Evolutionary conservation across 1,140 invertebrate species (phyloP), one percentile per base, ranked within the genome.

Genomic region (Drosophila pseudoobscura): DNA sequence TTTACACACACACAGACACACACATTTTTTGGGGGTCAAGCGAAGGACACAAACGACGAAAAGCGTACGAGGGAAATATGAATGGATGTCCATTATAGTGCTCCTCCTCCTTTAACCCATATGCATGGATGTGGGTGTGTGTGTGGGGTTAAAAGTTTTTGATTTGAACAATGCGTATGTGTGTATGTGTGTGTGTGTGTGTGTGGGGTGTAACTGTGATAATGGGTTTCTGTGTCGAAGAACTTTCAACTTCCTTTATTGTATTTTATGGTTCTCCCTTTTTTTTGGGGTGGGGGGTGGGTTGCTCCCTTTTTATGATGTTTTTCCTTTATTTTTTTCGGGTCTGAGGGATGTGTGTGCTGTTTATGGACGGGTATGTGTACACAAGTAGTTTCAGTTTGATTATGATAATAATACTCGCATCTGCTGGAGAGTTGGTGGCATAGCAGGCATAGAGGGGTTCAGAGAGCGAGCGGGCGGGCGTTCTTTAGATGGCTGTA

Each of bases 231-330:
- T 88, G 72, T 88, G 83, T 88, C 83, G 72, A 56, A 59, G 84
- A 83, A 88, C 83, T 89, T 89, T 83, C 83, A 89, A 88, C 83
- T 88, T 88, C 68, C 83, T 84, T 88, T 83, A 88, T 88, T 88
- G 83, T 78, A 79, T 89, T 88, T 88, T 88, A 88, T 88, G 83
- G 82, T 47, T 26, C 51, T 13, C 35, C 35, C 62, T 9, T 57
- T 46, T 24, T 61, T 63, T 68, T 68, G 71, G 78, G 17, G 17
- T 17, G 17, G 17, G 15, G 15, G 15, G 15, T 15, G 45, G 71
- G 75, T 24, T 24, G 49, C 50, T 13, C 53, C 46, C 31, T 55
- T 62, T 55, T 46, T 46, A 72, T 50, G 43, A 26, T 7, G 24
- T 59, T 53, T 50, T 20, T 6, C 39, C 22, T 39, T 26, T 50